phyloP scores from a whole-genome alignment of 2,888 invertebrate species.

The Unio delphinus region DNA sequence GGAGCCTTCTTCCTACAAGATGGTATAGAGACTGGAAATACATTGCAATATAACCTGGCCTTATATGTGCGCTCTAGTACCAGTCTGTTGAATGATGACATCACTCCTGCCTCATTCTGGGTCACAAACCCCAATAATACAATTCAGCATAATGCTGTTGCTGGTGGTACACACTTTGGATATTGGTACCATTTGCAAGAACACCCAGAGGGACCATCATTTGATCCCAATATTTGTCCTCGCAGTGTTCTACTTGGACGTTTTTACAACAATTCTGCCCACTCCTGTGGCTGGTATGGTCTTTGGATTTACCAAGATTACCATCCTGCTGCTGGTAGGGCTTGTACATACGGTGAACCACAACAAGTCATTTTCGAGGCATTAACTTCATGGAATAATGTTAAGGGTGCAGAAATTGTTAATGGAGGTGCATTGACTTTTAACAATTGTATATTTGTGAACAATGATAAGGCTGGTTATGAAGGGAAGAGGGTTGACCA shows the following conservation, averaged over 20 bases:
- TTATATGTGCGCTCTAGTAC: constrained; percentile 61
- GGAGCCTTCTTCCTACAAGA: constrained; percentile 69
- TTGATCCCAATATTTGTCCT: constrained; percentile 52
- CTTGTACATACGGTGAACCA: constrained; percentile 16
- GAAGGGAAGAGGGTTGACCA: constrained; percentile 42
- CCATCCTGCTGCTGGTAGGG: constrained; percentile 38
- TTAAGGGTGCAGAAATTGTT: constrained; percentile 66
- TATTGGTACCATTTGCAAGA: constrained; percentile 68
- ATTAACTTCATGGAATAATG: constrained; percentile 63
- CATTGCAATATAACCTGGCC: constrained; percentile 62
- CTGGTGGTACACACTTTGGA: constrained; percentile 69
- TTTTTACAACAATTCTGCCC: constrained; percentile 64
- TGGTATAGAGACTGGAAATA: constrained; percentile 64
- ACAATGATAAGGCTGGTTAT: constrained; percentile 61
- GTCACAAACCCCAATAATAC: constrained; percentile 67
- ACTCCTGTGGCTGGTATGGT: constrained; percentile 68
- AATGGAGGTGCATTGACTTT: constrained; percentile 60
- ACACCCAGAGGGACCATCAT: constrained; percentile 66
- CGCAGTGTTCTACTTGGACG: constrained; percentile 50
- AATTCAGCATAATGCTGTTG: constrained; percentile 60
- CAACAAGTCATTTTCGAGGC: constrained; percentile 36
- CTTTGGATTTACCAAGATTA: constrained; percentile 64
- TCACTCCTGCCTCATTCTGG: constrained; percentile 70
- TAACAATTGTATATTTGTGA: constrained; percentile 51
- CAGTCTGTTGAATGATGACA: constrained; percentile 66